Evolutionary conservation across 2,113 vertebrate genomes (phyloP).

Genomic region (Pogona vitticeps): DNA sequence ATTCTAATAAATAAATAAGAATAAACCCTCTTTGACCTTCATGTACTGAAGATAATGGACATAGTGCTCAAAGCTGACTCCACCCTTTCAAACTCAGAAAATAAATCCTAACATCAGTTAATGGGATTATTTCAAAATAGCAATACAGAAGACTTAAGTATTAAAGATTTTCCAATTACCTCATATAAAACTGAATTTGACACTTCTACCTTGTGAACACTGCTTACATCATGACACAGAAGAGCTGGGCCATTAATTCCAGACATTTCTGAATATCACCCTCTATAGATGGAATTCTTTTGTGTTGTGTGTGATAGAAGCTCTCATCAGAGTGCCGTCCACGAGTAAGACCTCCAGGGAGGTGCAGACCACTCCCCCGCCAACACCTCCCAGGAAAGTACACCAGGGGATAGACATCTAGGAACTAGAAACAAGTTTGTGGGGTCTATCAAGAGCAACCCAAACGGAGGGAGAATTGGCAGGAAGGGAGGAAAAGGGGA

Average conservation of each 20-base stretch:
- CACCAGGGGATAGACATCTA: no score
- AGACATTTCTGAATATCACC: background rate
- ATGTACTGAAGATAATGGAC: background rate
- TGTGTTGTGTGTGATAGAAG: no score
- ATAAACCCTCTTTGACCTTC: background rate
- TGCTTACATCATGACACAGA: background rate
- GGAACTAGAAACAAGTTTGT: no score
- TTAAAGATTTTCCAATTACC: constrained; percentile 4
- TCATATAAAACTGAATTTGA: rapidly evolving
- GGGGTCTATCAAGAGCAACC: no score
- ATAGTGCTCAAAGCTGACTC: background rate
- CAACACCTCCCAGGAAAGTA: no score
- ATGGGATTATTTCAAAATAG: background rate
- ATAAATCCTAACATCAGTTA: background rate
- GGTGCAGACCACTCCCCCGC: no score
- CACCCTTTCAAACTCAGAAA: background rate
- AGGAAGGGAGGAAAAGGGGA: no score
- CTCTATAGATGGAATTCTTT: no score
- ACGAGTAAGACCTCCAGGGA: no score
- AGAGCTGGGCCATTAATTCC: background rate
- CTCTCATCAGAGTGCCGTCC: no score
- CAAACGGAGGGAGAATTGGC: no score
- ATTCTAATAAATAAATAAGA: background rate
- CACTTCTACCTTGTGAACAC: background rate
- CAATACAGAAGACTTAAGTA: background rate